Conservation (phyloP, 2,797 vertebrate genomes). For the Bradypus variegatus region DNA sequence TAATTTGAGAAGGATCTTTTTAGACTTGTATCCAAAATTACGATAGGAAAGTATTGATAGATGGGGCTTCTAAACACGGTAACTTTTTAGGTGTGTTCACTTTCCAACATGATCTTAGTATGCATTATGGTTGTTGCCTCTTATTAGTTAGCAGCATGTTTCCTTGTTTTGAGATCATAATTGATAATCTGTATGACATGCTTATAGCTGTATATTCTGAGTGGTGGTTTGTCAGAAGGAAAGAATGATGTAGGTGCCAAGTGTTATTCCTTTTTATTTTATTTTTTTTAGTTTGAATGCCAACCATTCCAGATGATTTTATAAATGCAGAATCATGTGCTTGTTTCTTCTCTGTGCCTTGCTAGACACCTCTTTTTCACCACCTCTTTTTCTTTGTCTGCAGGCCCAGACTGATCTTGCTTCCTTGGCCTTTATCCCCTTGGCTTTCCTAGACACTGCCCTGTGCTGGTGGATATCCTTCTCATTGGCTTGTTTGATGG, state of each 20-base stretch:
- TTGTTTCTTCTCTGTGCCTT: slow-evolving; percentile 59
- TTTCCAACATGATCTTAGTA: slow-evolving; percentile 8
- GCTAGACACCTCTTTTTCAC: slow-evolving; percentile 71
- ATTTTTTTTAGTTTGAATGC: slow-evolving; percentile 21
- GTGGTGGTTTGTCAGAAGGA: slow-evolving; percentile 2
- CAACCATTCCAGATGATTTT: slow-evolving; percentile 22
- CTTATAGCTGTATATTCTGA: not conserved
- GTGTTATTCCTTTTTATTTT: slow-evolving; percentile 23
- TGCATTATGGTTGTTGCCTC: not conserved
- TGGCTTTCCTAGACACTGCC: slow-evolving; percentile 87
- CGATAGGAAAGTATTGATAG: not conserved
- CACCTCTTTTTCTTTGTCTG: slow-evolving; percentile 77
- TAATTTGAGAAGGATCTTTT: slow-evolving; percentile 3
- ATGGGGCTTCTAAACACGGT: not conserved
- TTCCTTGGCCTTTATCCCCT: slow-evolving; percentile 84
- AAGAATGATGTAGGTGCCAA: not conserved
- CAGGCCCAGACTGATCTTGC: slow-evolving; percentile 84
- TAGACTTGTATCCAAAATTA: not conserved
- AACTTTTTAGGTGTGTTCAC: not conserved
- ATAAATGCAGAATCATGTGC: slow-evolving; percentile 28
- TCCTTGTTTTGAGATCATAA: slow-evolving; percentile 24
- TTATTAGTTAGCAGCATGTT: slow-evolving; percentile 8
- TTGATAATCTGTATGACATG: slow-evolving; percentile 7
- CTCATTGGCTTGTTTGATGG: slow-evolving; percentile 71
- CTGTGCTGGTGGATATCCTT: slow-evolving; percentile 87